These are phyloP conservation scores for Myrmophylax atrothorax DNA, from an alignment of 2,113 vertebrate species.

Conservation along the genomic window DNA sequence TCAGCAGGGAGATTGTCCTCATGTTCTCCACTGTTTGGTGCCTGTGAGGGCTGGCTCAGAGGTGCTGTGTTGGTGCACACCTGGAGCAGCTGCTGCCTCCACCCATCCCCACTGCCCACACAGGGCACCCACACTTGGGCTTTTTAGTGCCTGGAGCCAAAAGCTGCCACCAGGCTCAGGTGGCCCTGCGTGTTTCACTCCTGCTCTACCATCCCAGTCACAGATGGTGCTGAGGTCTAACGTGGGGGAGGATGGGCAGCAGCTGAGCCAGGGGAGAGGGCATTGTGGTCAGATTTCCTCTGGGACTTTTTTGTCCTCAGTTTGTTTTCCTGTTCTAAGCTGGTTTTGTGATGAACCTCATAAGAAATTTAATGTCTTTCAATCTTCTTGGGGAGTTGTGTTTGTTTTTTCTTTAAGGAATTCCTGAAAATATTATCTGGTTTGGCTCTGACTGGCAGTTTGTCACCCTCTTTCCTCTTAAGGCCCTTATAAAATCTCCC, in stretches of 20 bases:
- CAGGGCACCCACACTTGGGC: rapidly evolving
- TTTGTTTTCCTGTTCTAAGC: not conserved
- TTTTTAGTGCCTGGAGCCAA: not conserved
- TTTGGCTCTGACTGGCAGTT: not conserved
- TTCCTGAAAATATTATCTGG: not conserved
- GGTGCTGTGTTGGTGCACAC: not conserved
- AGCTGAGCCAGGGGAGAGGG: not conserved
- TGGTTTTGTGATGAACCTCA: not conserved
- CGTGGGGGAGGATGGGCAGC: not conserved
- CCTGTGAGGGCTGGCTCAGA: not conserved
- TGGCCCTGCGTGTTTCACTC: not conserved
- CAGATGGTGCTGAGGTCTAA: not conserved
- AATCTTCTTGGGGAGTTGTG: not conserved
- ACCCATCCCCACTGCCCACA: rapidly evolving
- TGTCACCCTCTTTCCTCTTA: not conserved
- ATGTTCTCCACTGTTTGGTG: not conserved
- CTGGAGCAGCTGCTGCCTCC: not conserved
- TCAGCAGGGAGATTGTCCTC: not conserved
- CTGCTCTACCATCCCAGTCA: not conserved
- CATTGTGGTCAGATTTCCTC: not conserved
- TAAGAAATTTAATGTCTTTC: not conserved
- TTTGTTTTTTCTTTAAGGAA: not conserved
- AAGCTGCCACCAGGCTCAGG: not conserved
- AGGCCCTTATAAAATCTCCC: not conserved
- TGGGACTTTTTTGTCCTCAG: not conserved